Percentiles rank a stretch among this genome's conserved stretches.
phyloP scores from a whole-genome alignment of 92 coral and sea anemone species.

The Porites lobata region DNA sequence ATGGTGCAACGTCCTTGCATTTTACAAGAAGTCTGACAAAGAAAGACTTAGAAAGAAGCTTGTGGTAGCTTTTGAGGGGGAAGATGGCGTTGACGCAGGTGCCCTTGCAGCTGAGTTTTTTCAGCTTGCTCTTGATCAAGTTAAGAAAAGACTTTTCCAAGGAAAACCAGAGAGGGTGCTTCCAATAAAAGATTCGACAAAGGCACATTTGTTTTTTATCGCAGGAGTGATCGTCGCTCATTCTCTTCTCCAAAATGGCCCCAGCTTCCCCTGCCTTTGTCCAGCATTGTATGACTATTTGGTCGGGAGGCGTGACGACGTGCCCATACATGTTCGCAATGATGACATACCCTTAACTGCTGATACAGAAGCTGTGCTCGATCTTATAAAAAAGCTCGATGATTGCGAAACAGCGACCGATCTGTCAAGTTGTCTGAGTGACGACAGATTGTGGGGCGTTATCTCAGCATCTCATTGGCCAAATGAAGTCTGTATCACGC shows the following conservation, averaged over 20 bases:
- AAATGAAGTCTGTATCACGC: conserved; percentile 33
- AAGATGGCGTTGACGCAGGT: conserved; percentile 5
- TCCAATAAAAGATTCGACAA: conserved; percentile 49
- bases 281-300: too few relatives aligned
- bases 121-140: conserved; percentile 36
- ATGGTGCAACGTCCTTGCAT: conserved; percentile 38
- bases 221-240: conserved; percentile 42
- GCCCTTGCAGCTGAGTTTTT: background rate
- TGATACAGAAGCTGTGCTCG: too few relatives aligned
- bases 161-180: conserved; percentile 44
- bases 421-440: background rate
- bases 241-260: conserved; percentile 24
- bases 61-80: conserved; percentile 29
- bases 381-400: too few relatives aligned
- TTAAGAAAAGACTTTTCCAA: conserved; percentile 50
- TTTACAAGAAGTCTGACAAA: conserved; percentile 35
- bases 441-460: conserved; percentile 28
- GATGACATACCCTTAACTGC: too few relatives aligned
- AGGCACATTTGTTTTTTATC: conserved; percentile 32
- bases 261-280: background rate
- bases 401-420: too few relatives aligned
- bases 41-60: conserved; percentile 37
- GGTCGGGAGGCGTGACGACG: too few relatives aligned
- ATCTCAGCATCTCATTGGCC: conserved; percentile 55
- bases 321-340: too few relatives aligned